Percentiles rank a stretch among this genome's conserved stretches.
Evolutionary conservation across 1,140 invertebrate species (phyloP).

Genomic region (Magallana gigas): DNA sequence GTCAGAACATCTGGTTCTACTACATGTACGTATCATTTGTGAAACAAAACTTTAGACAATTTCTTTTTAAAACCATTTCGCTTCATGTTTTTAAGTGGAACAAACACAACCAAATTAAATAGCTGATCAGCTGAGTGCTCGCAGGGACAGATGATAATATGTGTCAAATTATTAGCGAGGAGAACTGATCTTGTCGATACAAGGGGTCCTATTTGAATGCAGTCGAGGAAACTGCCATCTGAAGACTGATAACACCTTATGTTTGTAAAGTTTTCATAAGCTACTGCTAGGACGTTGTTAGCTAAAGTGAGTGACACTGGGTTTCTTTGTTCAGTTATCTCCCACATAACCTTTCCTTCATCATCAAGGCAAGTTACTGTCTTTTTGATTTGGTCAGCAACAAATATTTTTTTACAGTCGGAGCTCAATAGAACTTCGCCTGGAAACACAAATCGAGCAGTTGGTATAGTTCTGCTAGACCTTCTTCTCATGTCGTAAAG

Average conservation of each 20-base stretch:
- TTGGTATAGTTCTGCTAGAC: neutral
- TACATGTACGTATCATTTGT: no score
- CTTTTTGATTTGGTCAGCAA: slow-evolving; percentile 2
- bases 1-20: no score
- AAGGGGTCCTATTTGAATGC: no score
- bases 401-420: neutral
- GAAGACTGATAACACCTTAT: neutral
- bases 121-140: neutral
- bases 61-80: neutral
- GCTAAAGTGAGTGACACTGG: neutral
- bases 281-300: neutral
- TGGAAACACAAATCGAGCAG: neutral
- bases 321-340: neutral
- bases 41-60: neutral
- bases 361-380: neutral
- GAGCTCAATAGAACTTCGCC: neutral
- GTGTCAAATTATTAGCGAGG: neutral
- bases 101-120: neutral
- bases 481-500: slow-evolving; percentile 9
- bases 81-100: neutral
- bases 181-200: neutral
- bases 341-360: neutral
- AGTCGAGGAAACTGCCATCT: neutral
- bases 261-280: neutral
- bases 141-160: neutral